Percentiles rank a stretch among this genome's conserved stretches.
These are phyloP conservation scores for Ptilorrhoa leucosticta DNA, from an alignment of 2,113 vertebrate species.

Conservation along the genomic window DNA sequence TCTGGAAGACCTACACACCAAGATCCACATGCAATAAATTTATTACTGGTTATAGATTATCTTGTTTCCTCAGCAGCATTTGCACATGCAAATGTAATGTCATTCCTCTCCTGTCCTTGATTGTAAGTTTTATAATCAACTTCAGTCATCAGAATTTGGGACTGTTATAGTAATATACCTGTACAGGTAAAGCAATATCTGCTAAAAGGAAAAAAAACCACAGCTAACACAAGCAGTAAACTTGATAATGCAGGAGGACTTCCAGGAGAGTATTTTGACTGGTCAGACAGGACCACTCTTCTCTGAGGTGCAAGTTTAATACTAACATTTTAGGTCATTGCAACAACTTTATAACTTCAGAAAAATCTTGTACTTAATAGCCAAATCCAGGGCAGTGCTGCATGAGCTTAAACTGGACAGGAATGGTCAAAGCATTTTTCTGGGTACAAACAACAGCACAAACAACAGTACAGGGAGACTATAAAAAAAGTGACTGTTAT, in stretches of 20 bases:
- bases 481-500: not conserved
- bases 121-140: not conserved
- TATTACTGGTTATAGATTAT: not conserved
- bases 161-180: not conserved
- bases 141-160: not conserved
- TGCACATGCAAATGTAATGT: not conserved
- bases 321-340: not conserved
- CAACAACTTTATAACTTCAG: not conserved
- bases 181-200: not conserved
- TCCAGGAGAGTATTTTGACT: not conserved
- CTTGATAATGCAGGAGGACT: not conserved
- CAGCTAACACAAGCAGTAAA: not conserved
- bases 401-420: not conserved
- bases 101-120: not conserved
- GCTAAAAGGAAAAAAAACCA: not conserved
- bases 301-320: not conserved
- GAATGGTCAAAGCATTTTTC: not conserved
- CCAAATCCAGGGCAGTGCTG: not conserved
- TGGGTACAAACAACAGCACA: not conserved
- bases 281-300: not conserved
- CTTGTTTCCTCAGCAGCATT: not conserved
- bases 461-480: not conserved
- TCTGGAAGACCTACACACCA: not conserved
- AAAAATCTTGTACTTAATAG: not conserved
- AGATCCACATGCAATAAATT: not conserved